Evolutionary conservation across 2,113 vertebrate genomes (phyloP).

Genomic region (Setophaga kirtlandii): DNA sequence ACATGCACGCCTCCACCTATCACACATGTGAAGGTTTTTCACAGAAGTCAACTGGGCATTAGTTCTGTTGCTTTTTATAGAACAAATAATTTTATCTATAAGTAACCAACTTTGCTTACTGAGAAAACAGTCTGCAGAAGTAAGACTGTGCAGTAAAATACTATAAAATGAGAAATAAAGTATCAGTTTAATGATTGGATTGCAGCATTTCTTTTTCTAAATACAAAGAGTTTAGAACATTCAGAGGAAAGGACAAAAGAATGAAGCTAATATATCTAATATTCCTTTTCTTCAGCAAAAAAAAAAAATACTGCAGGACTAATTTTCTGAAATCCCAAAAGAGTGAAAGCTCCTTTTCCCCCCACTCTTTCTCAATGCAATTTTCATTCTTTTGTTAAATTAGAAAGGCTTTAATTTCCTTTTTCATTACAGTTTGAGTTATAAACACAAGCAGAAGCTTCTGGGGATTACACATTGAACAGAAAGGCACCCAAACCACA

Average conservation of each 20-base stretch:
- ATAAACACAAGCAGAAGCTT: neutral
- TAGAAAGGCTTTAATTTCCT: slow-evolving; percentile 39
- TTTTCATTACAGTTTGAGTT: slow-evolving; percentile 31
- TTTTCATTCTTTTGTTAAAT: slow-evolving; percentile 44
- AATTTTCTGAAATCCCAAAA: slow-evolving; percentile 43
- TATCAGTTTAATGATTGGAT: neutral
- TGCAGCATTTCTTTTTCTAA: neutral
- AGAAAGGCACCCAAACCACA: neutral
- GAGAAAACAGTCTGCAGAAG: neutral
- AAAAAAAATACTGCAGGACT: neutral
- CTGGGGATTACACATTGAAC: neutral
- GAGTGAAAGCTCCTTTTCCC: neutral
- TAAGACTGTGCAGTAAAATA: neutral
- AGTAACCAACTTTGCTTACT: neutral
- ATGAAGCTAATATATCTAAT: slow-evolving; percentile 6
- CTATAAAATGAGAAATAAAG: neutral
- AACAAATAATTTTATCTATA: neutral
- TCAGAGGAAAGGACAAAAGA: slow-evolving; percentile 9
- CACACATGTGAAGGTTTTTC: neutral
- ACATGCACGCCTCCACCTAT: neutral
- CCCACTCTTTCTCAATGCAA: neutral
- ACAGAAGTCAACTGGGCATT: neutral
- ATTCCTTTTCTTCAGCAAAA: neutral
- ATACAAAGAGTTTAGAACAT: neutral
- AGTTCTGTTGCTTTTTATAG: neutral